Base-by-base conservation (phyloP, 35 echinoderm and acorn worm species). In the Patiria miniata region DNA sequence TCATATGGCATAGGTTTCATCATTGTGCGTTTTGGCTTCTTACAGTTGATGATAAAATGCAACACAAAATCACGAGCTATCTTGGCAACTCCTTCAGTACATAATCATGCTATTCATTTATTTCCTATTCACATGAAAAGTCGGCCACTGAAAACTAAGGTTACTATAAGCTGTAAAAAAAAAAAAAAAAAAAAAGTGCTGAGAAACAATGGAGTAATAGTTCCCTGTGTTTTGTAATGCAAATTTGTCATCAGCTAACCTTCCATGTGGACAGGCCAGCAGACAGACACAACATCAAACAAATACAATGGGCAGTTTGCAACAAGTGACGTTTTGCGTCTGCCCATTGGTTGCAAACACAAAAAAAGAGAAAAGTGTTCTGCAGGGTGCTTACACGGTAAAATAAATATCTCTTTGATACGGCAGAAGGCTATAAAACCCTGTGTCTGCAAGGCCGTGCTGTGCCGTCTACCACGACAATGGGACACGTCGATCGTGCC, bases 401-500 rank as follows among this genome's bases (percentile, higher is more conserved):
- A n/a, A 73, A 73, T 32, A 12, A 73, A 26, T 73, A 69, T 69
- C 29, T 73, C 19, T 73, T 73, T 73, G 65, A 73, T 34, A 73
- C 26, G 34, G 34, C 65, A 73, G 65, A 73, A 23, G 14, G 14
- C 65, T 73, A 26, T 47, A 47, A 73, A 14, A 18, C 65, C n/a
- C n/a, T n/a, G n/a, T n/a, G n/a, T n/a, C 65, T 34, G 34, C 65
- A 73, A 73, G 26, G 7, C 65, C 26, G 19, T 30, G 65, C 65
- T 10, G 10, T 26, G 19, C 26, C 65, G 65, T 73, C 65, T 12
- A 73, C 26, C 21, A 73, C n/a, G 29, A 73, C 65, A 73, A 73
- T 73, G 65, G 65, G 65, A 73, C 65, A 73, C 65, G 29, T 73
- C 65, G 26, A 73, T 73, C 26, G 65, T 73, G 65, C 65, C 65